A percentile compares a stretch with the other conserved stretches of the same genome.
Conservation (phyloP, 2,797 vertebrate species). For the Chelonia mydas region DNA sequence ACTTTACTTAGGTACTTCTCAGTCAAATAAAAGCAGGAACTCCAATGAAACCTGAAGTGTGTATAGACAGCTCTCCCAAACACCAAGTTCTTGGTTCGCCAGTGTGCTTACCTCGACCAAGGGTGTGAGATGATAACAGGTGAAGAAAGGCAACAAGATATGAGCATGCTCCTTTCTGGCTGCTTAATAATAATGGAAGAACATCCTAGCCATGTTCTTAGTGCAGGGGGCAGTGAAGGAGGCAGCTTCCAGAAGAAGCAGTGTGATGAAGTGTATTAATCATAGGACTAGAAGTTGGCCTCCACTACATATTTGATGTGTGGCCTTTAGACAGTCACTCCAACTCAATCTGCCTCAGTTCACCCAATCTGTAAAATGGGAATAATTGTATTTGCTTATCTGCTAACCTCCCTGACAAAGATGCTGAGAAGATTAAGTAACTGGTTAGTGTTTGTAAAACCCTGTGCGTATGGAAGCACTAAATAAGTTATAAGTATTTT, state of each 20-base stretch:
- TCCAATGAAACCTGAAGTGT: neutral
- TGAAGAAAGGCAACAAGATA: neutral
- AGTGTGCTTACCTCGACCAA: neutral
- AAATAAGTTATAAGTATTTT: neutral
- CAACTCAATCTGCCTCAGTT: neutral
- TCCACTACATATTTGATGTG: neutral
- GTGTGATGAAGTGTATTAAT: neutral
- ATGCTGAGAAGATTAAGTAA: neutral
- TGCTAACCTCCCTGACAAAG: neutral
- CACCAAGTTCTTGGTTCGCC: neutral
- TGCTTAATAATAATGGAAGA: neutral
- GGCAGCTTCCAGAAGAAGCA: neutral
- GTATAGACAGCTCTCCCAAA: constrained; percentile 1
- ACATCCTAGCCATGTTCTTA: neutral
- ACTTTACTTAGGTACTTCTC: neutral
- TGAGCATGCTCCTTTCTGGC: neutral
- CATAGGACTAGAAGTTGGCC: neutral
- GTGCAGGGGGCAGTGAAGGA: neutral
- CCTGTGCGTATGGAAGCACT: neutral
- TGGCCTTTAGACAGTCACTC: neutral
- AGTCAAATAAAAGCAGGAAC: neutral
- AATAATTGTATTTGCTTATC: neutral
- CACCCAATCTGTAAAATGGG: neutral
- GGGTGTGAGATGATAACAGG: too few relatives aligned
- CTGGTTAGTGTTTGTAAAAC: neutral